Conservation (phyloP, 2,888 invertebrate genomes). For the Luffia ferchaultella region DNA sequence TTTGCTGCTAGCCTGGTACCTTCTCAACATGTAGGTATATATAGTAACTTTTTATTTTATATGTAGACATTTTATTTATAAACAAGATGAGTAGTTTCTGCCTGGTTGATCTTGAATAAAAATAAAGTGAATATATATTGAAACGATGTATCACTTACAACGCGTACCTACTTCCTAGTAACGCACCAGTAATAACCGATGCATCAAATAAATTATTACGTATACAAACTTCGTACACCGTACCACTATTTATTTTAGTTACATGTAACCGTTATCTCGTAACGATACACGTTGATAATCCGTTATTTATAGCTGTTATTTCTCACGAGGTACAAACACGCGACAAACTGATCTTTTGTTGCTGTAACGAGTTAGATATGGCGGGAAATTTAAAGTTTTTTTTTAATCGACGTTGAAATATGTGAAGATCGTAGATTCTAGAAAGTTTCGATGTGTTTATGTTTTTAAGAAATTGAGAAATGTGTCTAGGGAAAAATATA, state of each 20-base stretch:
- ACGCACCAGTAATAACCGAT: background rate
- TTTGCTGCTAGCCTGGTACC: too few relatives aligned
- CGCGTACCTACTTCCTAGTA: too few relatives aligned
- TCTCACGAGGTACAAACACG: conserved; percentile 44
- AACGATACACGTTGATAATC: conserved; percentile 56
- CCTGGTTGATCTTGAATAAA: too few relatives aligned
- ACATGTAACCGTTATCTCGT: conserved; percentile 42
- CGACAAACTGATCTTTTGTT: conserved; percentile 29
- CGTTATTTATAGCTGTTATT: conserved; percentile 57
- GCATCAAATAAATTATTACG: background rate
- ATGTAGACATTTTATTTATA: too few relatives aligned
- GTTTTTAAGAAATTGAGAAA: too few relatives aligned
- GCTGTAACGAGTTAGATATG: background rate
- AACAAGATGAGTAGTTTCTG: too few relatives aligned
- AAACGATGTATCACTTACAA: too few relatives aligned
- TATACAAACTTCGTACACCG: conserved; percentile 50
- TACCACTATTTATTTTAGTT: conserved; percentile 52
- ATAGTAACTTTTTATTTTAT: too few relatives aligned
- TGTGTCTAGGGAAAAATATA: too few relatives aligned
- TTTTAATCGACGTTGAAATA: background rate
- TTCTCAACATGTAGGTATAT: too few relatives aligned
- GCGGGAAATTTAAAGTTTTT: background rate
- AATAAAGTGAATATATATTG: too few relatives aligned
- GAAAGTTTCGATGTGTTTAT: too few relatives aligned
- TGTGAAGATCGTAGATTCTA: background rate